Evolutionary conservation across 2,113 vertebrate species (phyloP), one percentile per base, ranked within the genome.

Genomic region (Trochalopteron elliotii): DNA sequence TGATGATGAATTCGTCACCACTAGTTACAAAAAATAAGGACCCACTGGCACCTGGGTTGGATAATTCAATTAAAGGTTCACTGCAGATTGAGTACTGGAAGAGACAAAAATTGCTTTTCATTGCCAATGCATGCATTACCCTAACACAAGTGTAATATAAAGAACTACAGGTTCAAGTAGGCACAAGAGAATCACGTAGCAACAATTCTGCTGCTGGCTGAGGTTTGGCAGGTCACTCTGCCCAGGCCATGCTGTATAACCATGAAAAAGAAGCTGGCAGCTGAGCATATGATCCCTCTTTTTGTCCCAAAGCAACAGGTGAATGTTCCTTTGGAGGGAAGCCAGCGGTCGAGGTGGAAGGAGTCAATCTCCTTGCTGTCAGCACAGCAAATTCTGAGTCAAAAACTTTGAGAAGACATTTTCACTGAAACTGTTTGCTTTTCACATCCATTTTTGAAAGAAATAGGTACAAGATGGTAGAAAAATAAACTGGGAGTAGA

Each of bases 1-100:
- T 99, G 97, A 99, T 99, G 97, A 99, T 99, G 98, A 99, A 99
- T 94, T 99, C 99, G 7, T 99, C 99, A 91, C 99, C 99, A 39
- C 99, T 99, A 94, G 99, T 99, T 91, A 99, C 98, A 98, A 99
- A 99, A 98, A 99, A 99, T 91, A 99, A 98, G 19, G 99, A 99
- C 33, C 99, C 99, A 60, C 99, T 99, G 96, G 99, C 99, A 78
- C 99, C 99, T 7, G 99, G 99, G 95, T 99, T 99, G 85, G 98
- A 98, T 93, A 99, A 97, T 97, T 99, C 99, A 94, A 99, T 99
- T 91, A 99, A 97, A 85, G 99, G 99, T 71, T 99, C 99, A 57
- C 98, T 99, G 97, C 99, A 99, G 92, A 99, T 98, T 56, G 99
- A 99, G 96, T 99, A 99, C 99, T 99, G 94, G 50, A 97, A 97